These are phyloP conservation scores for Pterocles gutturalis DNA, from an alignment of 2,113 vertebrate species.

Conservation along the genomic window DNA sequence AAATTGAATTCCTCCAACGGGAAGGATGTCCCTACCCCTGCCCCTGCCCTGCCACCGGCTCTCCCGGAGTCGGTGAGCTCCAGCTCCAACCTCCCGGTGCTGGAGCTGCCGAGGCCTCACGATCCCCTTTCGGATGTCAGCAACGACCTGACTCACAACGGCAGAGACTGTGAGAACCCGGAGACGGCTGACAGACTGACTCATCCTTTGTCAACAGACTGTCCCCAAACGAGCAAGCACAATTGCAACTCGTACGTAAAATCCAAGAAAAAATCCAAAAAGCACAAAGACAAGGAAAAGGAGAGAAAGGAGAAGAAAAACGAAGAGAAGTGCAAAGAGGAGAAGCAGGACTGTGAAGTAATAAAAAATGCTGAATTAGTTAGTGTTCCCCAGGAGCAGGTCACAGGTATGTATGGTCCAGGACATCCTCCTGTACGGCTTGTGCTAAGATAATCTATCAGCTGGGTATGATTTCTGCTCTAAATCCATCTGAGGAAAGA, in stretches of 20 bases:
- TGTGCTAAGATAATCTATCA: neutral
- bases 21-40: slow-evolving; percentile 72
- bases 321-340: slow-evolving; percentile 73
- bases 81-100: slow-evolving; percentile 71
- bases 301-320: slow-evolving; percentile 84
- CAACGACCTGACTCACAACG: slow-evolving; percentile 88
- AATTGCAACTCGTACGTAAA: slow-evolving; percentile 78
- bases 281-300: slow-evolving; percentile 94
- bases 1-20: slow-evolving; percentile 82
- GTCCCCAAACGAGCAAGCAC: slow-evolving; percentile 61
- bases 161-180: slow-evolving; percentile 84
- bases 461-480: neutral
- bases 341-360: slow-evolving; percentile 72
- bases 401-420: slow-evolving; percentile 76
- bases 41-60: neutral
- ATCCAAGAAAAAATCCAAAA: slow-evolving; percentile 92
- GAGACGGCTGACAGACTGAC: slow-evolving; percentile 79
- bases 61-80: slow-evolving; percentile 60
- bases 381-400: slow-evolving; percentile 75
- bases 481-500: rapidly evolving
- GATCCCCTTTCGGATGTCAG: slow-evolving; percentile 90
- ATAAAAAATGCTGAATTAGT: slow-evolving; percentile 69
- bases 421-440: rapidly evolving
- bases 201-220: slow-evolving; percentile 72
- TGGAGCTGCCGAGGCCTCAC: slow-evolving; percentile 85